Evolutionary conservation across 1,140 invertebrate genomes (phyloP), one percentile per base, ranked within the genome.

Genomic region (Drosophila pachea): DNA sequence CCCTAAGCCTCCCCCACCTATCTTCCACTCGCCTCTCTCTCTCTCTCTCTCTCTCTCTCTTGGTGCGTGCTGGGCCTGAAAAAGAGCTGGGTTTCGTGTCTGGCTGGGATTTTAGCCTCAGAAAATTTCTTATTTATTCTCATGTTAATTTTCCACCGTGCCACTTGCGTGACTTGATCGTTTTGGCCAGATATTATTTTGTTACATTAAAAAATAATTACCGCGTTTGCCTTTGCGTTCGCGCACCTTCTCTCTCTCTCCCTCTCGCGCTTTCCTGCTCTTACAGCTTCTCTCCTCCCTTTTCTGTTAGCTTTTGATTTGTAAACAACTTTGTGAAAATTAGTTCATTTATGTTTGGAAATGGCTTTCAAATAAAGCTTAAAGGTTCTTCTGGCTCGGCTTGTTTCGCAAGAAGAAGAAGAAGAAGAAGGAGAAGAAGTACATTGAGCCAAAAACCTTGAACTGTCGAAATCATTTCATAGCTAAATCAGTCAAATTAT

Each of bases 121-220:
- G 78, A 83, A 87, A 86, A 87, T 87, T 87, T 86, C 83, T 86
- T 87, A 86, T 87, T 87, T 86, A 78, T 78, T 78, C 79, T 83
- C 76, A 83, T 82, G 83, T 86, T 86, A 78, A 83, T 87, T 87
- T 86, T 67, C 61, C 61, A 70, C 59, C 49, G 53, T 36, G 49
- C 38, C 68, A 78, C 73, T 87, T 87, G 83, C 83, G 84, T 87
- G 83, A 87, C 83, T 87, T 87, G 83, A 87, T 87, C 83, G 84
- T 87, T 87, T 87, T 87, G 83, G 83, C 62, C 73, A 77, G 83
- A 87, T 87, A 87, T 87, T 87, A 87, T 87, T 87, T 87, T 87
- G 83, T 87, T 87, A 87, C 83, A 87, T 87, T 87, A 87, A 87
- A 87, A 87, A 87, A 87, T 87, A 87, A 87, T 87, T 87, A 87